Evolutionary conservation across 2,113 vertebrate species (phyloP).

Genomic region (Recurvirostra avosetta): DNA sequence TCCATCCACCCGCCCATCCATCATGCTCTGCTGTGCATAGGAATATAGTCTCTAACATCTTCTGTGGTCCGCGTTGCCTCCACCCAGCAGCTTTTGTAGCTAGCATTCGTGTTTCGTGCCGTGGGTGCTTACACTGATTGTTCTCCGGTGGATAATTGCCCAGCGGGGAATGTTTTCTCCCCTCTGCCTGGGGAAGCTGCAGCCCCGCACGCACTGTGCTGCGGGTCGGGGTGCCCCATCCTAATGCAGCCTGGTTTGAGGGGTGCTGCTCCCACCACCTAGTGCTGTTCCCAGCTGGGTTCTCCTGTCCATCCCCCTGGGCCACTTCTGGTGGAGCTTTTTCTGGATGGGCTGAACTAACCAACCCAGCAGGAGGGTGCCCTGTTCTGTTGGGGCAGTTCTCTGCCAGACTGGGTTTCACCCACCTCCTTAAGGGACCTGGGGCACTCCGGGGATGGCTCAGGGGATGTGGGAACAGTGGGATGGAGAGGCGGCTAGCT

Average conservation of each 20-base stretch:
- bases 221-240: background rate
- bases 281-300: background rate
- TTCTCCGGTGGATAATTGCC: background rate
- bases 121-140: fast-evolving
- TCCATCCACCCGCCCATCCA: background rate
- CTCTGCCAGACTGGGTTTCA: background rate
- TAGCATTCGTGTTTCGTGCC: fast-evolving
- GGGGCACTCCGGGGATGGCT: fast-evolving
- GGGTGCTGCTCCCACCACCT: background rate
- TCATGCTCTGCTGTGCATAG: no score
- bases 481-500: background rate
- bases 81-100: background rate
- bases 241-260: background rate
- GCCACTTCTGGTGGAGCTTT: background rate
- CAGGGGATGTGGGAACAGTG: fast-evolving
- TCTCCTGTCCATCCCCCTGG: background rate
- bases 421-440: background rate
- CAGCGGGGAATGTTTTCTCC: background rate
- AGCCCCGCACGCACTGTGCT: background rate
- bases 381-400: background rate
- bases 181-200: background rate
- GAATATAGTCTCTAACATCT: background rate
- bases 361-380: background rate
- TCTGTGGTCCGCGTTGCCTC: background rate
- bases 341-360: background rate